Percentiles rank a stretch among this genome's conserved stretches.
These are phyloP conservation scores for Zootoca vivipara DNA, from an alignment of 2,113 vertebrate species.

Conservation along the genomic window DNA sequence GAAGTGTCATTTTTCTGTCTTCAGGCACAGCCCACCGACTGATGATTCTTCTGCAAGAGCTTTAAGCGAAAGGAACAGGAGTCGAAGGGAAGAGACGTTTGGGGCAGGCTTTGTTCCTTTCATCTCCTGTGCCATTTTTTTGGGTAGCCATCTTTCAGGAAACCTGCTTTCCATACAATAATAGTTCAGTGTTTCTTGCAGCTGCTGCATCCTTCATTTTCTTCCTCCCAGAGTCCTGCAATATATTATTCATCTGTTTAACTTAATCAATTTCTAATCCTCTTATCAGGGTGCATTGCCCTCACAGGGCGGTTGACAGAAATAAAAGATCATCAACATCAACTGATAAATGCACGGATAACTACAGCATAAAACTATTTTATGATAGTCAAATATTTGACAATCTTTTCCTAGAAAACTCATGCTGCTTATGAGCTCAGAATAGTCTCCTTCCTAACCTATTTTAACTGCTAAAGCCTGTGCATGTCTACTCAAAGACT, in stretches of 20 bases:
- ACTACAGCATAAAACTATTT: too few species aligned
- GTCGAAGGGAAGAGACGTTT: background rate
- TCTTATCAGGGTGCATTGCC: background rate
- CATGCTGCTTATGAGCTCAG: background rate
- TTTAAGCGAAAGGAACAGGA: background rate
- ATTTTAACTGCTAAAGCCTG: conserved; percentile 14
- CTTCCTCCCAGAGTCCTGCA: background rate
- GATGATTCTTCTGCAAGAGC: background rate
- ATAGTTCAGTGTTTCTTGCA: background rate
- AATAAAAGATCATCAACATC: background rate
- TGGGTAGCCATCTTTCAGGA: background rate
- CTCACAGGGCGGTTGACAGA: background rate
- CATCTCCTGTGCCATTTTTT: background rate
- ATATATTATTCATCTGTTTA: background rate
- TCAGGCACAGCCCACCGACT: background rate
- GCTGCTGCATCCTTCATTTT: background rate
- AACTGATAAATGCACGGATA: too few species aligned
- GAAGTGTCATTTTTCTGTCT: conserved; percentile 19
- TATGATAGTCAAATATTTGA: background rate
- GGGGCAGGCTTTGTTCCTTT: background rate
- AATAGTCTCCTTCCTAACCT: background rate
- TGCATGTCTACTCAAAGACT: background rate
- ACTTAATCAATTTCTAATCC: background rate
- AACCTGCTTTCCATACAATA: background rate
- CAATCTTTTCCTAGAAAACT: background rate